These are phyloP conservation scores for Streblospio benedicti DNA, from an alignment of 1,140 invertebrate species.

Conservation along the genomic window DNA sequence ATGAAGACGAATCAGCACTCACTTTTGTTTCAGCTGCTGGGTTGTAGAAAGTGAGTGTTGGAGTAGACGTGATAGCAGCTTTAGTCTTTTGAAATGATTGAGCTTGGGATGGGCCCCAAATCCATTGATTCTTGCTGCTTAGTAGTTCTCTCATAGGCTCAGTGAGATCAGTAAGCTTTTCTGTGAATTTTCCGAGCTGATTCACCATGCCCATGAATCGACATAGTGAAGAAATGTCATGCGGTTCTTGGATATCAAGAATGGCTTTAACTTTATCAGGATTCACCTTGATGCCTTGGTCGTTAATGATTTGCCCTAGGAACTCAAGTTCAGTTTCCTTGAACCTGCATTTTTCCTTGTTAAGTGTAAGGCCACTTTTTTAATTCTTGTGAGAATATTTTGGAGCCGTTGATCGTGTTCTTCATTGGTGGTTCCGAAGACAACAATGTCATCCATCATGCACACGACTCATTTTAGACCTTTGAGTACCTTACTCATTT, in stretches of 20 bases:
- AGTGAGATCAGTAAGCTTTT: not conserved
- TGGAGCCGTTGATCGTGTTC: conserved; percentile 2
- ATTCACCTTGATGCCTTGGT: too few species aligned
- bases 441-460: conserved; percentile 27
- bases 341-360: conserved; percentile 33
- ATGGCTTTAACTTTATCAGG: too few species aligned
- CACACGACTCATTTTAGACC: conserved; percentile 36
- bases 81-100: conserved; percentile 22
- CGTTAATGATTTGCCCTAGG: too few species aligned
- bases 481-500: conserved; percentile 29
- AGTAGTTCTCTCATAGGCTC: conserved; percentile 4
- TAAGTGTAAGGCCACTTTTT: conserved; percentile 37
- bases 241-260: too few species aligned
- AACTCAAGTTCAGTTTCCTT: too few species aligned
- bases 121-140: not conserved
- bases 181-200: not conserved
- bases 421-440: not conserved
- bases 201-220: conserved; percentile 2
- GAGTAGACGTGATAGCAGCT: conserved; percentile 16
- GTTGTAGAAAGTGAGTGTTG: conserved; percentile 27
- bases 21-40: conserved; percentile 19
- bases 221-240: too few species aligned
- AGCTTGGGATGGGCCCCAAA: conserved; percentile 7
- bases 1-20: conserved; percentile 24
- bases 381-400: conserved; percentile 32